phyloP scores from a whole-genome alignment of 37 sponge, comb jelly and placozoan genomes.

The Hormiphora californensis region DNA sequence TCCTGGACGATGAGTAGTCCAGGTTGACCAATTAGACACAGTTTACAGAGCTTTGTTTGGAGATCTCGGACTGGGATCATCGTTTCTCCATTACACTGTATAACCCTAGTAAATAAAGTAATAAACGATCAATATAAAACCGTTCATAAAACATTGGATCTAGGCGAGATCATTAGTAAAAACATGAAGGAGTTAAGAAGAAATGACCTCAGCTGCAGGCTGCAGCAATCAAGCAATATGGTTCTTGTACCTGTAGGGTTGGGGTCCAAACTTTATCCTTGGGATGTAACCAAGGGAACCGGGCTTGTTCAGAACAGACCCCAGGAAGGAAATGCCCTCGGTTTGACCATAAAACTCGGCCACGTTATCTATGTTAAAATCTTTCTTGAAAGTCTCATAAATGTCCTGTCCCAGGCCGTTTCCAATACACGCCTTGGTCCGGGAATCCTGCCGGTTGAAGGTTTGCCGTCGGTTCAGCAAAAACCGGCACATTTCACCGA shows the following conservation, averaged over 20 bases:
- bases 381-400: neutral
- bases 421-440: neutral
- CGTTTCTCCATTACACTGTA: slow-evolving; percentile 13
- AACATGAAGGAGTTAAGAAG: too few species aligned
- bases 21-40: neutral
- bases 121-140: too few species aligned
- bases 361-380: neutral
- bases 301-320: slow-evolving; percentile 24
- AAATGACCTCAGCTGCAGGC: too few species aligned
- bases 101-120: slow-evolving; percentile 9
- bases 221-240: too few species aligned
- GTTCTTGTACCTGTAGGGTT: slow-evolving; percentile 53
- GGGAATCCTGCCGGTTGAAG: neutral
- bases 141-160: too few species aligned
- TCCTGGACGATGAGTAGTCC: slow-evolving; percentile 38
- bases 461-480: neutral
- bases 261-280: neutral
- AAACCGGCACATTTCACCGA: slow-evolving; percentile 51
- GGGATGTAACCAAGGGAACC: slow-evolving; percentile 48
- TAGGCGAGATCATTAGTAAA: too few species aligned
- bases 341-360: slow-evolving; percentile 53
- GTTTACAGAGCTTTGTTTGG: slow-evolving; percentile 25
- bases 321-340: slow-evolving; percentile 20
- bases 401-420: slow-evolving; percentile 24
- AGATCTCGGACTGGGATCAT: neutral